Base-by-base conservation (phyloP, 2,888 invertebrate species). In the Drosophila pullipes region DNA sequence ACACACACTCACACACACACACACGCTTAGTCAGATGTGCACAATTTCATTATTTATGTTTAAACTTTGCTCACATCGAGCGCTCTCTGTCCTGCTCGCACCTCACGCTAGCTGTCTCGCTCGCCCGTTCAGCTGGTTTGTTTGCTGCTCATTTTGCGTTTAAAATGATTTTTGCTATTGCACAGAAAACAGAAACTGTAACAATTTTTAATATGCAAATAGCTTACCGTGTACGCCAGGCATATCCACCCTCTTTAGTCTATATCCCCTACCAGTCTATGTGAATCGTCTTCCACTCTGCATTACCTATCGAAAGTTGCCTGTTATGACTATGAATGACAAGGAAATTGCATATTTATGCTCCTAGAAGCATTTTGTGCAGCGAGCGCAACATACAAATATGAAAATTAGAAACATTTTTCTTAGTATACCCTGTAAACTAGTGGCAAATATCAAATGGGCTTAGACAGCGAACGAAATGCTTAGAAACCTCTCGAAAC, bases 341-440 rank as follows among this genome's bases (percentile, higher is more conserved):
- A 73, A 72, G 85, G 74, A 85, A 85, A 85, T 86, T 89, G 84
- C 89, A 82, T 86, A 84, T 84, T 89, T 89, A 84, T 84, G 77
- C 60, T 75, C 69, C 59, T 55, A 58, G 65, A 70, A 75, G 69
- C 67, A 76, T 81, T 82, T 82, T 76, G 63, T 64, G 71, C 59
- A 68, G 54, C 63, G 41, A 60, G 41, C 71, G 37, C 58, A 31
- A 41, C 68, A 31, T 66, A 72, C 58, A 69, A 64, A 67, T 53
- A 44, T 55, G 25, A 47, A 74, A 84, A 80, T 82, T 82, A 77
- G 66, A 82, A 79, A 78, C 69, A 75, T 72, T 75, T 67, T 65
- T 66, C 30, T 44, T 25, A 4, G 25, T 10, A 49, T 41, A 69
- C 53, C 59, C 69, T 57, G 13, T 39, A 7, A 44, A 44, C 3